A percentile compares a stretch with the other conserved stretches of the same genome.
These are phyloP conservation scores for Pollenia amentaria DNA, from an alignment of 2,888 invertebrate genomes.

Conservation along the genomic window DNA sequence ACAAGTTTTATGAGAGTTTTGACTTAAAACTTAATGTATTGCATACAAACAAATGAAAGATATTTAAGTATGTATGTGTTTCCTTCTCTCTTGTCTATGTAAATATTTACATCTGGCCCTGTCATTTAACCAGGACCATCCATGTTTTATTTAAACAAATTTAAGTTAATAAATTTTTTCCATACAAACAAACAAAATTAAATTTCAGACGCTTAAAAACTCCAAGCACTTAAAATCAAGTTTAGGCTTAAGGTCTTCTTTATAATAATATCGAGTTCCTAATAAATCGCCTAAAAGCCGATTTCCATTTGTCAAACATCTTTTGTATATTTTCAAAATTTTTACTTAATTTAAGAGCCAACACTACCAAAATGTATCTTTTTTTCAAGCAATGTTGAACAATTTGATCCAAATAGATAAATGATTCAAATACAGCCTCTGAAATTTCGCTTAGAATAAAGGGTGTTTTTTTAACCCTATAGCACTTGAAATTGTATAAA, in stretches of 20 bases:
- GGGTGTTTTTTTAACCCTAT: too few species aligned
- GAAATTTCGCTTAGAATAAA: too few species aligned
- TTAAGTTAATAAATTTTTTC: constrained; percentile 67
- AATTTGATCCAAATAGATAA: not conserved
- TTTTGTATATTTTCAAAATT: too few species aligned
- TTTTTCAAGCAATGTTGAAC: not conserved
- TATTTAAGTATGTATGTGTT: constrained; percentile 34
- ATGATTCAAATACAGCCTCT: too few species aligned
- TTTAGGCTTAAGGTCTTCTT: not conserved
- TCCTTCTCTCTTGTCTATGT: constrained; percentile 81
- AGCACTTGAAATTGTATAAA: too few species aligned
- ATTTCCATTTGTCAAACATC: too few species aligned
- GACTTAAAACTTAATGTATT: constrained; percentile 37
- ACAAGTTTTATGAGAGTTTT: constrained; percentile 29
- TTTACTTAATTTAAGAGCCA: too few species aligned
- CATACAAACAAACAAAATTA: not conserved
- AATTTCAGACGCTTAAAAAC: not conserved
- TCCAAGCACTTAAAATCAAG: not conserved
- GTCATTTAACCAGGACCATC: constrained; percentile 80
- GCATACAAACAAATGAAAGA: constrained; percentile 25
- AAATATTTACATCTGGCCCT: constrained; percentile 84
- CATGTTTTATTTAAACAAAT: constrained; percentile 41
- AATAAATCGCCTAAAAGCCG: too few species aligned
- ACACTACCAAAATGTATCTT: too few species aligned
- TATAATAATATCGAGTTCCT: not conserved